Evolutionary conservation across 2,113 vertebrate genomes (phyloP), one percentile per base, ranked within the genome.

Genomic region (Notothenia coriiceps): DNA sequence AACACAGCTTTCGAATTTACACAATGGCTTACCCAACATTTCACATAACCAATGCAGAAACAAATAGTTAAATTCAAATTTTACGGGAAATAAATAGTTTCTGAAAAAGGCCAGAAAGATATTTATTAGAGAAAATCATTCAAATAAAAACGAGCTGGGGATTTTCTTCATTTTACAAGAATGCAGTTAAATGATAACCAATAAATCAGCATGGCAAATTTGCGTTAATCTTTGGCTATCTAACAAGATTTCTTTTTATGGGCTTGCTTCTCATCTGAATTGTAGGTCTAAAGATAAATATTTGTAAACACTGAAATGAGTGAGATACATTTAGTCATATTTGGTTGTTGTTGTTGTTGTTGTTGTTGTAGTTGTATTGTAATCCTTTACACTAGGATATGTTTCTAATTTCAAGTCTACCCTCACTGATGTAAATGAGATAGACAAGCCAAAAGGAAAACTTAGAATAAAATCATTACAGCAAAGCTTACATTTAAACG

Each of bases 21-120:
- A 65, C 82, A 76, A 88, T 51, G 13, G 11, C 61, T 69, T 69
- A 65, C 67, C 13, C 65, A 73, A 78, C 44, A 61, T 46, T 70
- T 52, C 43, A 67, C 2, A 64, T 59, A 76, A 75, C 66, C 5
- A 9, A 14, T 13, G 49, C 25, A 2, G 50, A 51, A n/a, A 51
- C 3, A 5, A 51, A 18, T 4, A 2, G 5, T 40, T 40, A 7
- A 7, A 40, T 40, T 40, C 35, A 40, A 40, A 7, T 40, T 40
- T 40, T 40, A 40, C 22, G 25, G 7, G 11, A 54, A 43, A 14
- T 10, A 9, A 52, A 33, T 29, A 3, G 51, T 18, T 2, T 2
- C 10, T 29, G 4, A 10, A 40, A 50, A 29, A 29, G 14, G 43
- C 9, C 22, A 13, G 14, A 64, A 63, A 63, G 40, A 35, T 60